Base-by-base conservation (phyloP, 2,888 invertebrate genomes). In the Pseudanteris insignis region DNA sequence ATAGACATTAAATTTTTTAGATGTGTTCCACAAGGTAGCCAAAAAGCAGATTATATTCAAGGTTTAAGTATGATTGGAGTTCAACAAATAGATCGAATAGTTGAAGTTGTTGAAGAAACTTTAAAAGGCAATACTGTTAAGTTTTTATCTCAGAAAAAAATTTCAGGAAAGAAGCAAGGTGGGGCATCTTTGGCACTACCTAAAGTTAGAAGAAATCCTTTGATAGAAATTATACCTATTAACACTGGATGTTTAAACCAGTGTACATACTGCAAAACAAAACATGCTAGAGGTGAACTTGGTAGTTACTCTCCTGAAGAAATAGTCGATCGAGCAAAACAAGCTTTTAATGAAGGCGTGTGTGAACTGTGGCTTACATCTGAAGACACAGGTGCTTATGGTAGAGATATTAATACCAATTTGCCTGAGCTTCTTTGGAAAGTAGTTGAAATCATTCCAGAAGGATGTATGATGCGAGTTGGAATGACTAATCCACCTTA, bases 401-500 rank as follows among this genome's bases (percentile, higher is more conserved):
- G 99, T 0, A 86, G 92, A 50, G 98, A 98, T 77, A 94, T 98
- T 63, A 95, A 91, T 13, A 87, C 89, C 0, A 91, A 89, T 0
- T 81, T 99, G 30, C 96, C 97, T 0, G 89, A 90, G 76, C 82
- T 99, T 38, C 83, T 99, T 13, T 88, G 91, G 87, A 82, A 86
- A 75, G 82, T 99, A n/a, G 90, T 97, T 0, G 86, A 90, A 46
- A 86, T 88, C 8, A 86, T 90, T 47, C 90, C 90, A 0, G 81
- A 86, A 28, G 88, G 89, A 4, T 91, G 92, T 68, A 86, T 91
- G 79, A 84, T 95, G 72, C 85, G 96, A 36, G 84, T 97, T 18
- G 99, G 98, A 8, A 99, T 98, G 95, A 98, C 97, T 38, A 98
- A 98, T 83, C 98, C 98, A 0, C 98, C 98, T 0, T 99, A 99